Evolutionary conservation across 2,113 vertebrate genomes (phyloP), one percentile per base, ranked within the genome.

Genomic region (Rhizomys pruinosus): DNA sequence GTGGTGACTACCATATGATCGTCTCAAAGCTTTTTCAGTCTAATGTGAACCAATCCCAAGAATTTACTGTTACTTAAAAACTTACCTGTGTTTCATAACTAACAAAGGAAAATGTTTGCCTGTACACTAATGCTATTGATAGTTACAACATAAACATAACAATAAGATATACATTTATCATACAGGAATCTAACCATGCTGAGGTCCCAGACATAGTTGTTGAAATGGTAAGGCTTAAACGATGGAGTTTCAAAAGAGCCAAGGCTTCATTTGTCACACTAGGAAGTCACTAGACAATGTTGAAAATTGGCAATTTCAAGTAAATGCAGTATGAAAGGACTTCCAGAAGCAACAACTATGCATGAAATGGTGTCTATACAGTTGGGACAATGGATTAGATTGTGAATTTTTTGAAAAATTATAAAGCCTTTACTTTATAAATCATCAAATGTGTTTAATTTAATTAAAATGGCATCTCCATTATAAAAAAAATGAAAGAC

Each of bases 401-500:
- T 52, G 11, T 52, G 6, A 52, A 6, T 52, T 52, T 52, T 52
- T 52, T 52, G 5, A 0, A 22, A 9, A 47, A 82, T 85, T 80
- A 57, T 85, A 85, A 69, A 73, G 23, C n/a, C n/a, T n/a, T n/a
- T n/a, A 23, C 34, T 89, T 91, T 92, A 81, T 13, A 42, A 66
- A 89, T 72, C 29, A 29, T n/a, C 32, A 80, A 34, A 80, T 64
- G 0, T 59, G 44, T 63, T 93, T 63, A 55, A 17, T 72, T 77
- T 88, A 63, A 32, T 88, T 61, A 20, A 94, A 87, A 61, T 77
- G 68, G 84, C 5, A 69, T 76, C 32, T 44, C 59, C 37, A 57
- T 47, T 74, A 78, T 29, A 61, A 82, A 76, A 89, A 42, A 86
- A 95, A 34, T 37, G 3, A 86, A 59, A 16, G 77, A 69, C 23